These are phyloP conservation scores for Ranitomeya variabilis DNA, from an alignment of 2,113 vertebrate species.

Conservation along the genomic window DNA sequence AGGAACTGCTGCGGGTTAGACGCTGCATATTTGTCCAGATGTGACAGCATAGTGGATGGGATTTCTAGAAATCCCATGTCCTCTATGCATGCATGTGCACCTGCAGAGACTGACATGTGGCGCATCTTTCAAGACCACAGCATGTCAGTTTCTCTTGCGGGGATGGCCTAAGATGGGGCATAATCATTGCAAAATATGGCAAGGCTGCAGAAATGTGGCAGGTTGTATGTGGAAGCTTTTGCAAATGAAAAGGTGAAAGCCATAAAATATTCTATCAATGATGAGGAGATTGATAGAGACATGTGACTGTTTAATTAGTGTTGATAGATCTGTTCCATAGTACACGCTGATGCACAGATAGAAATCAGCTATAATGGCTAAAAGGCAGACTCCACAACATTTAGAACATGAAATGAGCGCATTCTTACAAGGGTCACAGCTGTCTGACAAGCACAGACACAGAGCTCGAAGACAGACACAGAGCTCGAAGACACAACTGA, in stretches of 20 bases:
- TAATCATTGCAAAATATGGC: no score
- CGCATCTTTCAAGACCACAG: no score
- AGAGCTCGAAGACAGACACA: background rate
- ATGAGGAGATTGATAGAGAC: background rate
- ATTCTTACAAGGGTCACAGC: slow-evolving; percentile 8
- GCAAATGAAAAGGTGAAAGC: background rate
- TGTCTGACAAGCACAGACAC: slow-evolving; percentile 24
- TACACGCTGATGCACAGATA: background rate
- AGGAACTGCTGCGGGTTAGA: no score
- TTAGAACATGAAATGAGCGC: background rate
- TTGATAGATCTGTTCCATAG: background rate
- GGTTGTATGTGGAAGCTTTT: background rate
- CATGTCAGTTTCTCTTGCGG: no score
- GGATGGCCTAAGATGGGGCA: no score
- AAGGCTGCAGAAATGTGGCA: background rate
- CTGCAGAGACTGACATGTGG: no score
- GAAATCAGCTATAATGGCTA: background rate
- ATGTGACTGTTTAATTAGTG: background rate
- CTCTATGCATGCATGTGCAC: no score
- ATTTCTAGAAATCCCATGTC: no score
- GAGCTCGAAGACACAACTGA: background rate
- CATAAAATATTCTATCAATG: background rate
- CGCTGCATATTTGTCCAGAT: no score
- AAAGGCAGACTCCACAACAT: slow-evolving; percentile 16
- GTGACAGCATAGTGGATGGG: no score